Percentiles rank a stretch among this genome's conserved stretches.
Conservation (phyloP, 2,888 invertebrate genomes). For the Stenotaenia linearis region DNA sequence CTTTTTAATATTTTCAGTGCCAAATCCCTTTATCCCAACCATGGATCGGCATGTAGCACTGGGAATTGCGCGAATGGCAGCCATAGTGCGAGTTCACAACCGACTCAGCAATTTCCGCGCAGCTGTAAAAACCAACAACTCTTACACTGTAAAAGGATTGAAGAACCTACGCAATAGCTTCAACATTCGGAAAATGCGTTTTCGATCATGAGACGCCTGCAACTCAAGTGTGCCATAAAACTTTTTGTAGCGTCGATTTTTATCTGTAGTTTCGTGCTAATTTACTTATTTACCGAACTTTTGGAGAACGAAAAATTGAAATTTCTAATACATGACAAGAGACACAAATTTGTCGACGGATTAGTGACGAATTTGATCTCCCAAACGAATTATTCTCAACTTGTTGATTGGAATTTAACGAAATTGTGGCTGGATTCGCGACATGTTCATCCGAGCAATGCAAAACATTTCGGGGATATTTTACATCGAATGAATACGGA, state of each 20-base stretch:
- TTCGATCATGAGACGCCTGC: neutral
- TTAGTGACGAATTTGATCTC: neutral
- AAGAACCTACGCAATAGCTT: neutral
- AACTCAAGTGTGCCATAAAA: neutral
- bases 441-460: constrained; percentile 43
- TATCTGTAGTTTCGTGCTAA: neutral
- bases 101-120: neutral
- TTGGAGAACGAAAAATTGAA: neutral
- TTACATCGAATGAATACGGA: constrained; percentile 43
- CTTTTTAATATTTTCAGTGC: neutral
- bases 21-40: neutral
- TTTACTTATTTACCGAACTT: neutral
- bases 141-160: neutral
- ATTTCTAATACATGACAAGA: neutral
- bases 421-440: constrained; percentile 43
- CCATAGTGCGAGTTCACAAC: neutral
- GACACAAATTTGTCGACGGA: neutral
- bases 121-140: neutral
- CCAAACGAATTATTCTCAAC: constrained; percentile 40
- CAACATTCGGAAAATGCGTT: neutral
- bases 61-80: neutral
- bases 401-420: constrained; percentile 40
- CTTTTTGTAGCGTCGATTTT: neutral
- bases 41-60: neutral
- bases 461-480: constrained; percentile 41